Percentiles rank a stretch among this genome's conserved stretches.
phyloP scores from a whole-genome alignment of 2,888 invertebrate species.

The Cylloceria caligata region DNA sequence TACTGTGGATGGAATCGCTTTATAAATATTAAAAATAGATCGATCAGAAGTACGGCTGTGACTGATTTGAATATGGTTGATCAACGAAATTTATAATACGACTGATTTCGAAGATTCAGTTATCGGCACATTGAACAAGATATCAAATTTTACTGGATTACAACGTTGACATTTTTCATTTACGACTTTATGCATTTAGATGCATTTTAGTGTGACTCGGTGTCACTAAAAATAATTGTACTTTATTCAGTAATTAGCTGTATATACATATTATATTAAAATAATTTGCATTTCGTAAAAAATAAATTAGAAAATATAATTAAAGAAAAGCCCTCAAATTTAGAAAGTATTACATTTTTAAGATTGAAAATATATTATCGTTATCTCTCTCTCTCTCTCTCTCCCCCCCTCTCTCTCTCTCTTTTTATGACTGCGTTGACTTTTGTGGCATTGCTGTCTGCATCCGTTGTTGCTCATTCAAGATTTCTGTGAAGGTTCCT shows the following conservation, averaged over 20 bases:
- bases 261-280: no score
- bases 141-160: no score
- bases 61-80: constrained; percentile 47
- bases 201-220: no score
- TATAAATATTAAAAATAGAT: constrained; percentile 59
- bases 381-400: background rate
- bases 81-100: constrained; percentile 7
- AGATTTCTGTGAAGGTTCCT: constrained; percentile 42
- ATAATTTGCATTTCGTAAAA: no score
- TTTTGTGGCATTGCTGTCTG: background rate
- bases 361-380: no score
- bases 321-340: no score
- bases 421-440: background rate
- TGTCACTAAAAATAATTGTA: no score
- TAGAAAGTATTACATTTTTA: no score
- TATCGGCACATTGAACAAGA: background rate
- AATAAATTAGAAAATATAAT: no score
- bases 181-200: no score
- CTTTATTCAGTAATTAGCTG: no score
- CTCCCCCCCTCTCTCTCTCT: background rate
- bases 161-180: no score
- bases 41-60: constrained; percentile 51
- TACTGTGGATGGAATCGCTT: constrained; percentile 33
- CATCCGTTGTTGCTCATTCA: constrained; percentile 34
- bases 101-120: background rate